phyloP scores from a whole-genome alignment of 1,140 invertebrate genomes.

The Harlomillsia oculata region DNA sequence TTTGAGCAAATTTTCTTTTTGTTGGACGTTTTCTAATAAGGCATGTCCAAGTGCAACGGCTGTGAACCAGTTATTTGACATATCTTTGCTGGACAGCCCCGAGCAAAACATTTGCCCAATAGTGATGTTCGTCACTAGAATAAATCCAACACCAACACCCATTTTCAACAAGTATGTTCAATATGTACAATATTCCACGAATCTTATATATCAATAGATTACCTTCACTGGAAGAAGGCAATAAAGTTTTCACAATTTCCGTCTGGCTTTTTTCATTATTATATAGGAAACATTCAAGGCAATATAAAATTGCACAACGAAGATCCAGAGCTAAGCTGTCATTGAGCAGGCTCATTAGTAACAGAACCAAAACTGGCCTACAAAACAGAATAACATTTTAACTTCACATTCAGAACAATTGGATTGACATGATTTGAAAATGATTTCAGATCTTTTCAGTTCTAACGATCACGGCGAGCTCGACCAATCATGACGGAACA shows the following conservation, averaged over 20 bases:
- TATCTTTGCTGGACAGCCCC: conserved; percentile 80
- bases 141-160: background rate
- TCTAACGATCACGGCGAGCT: conserved; percentile 19
- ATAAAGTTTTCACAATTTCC: conserved; percentile 77
- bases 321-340: conserved; percentile 90
- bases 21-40: conserved; percentile 74
- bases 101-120: conserved; percentile 86
- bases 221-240: conserved; percentile 73
- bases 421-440: background rate
- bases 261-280: conserved; percentile 84
- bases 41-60: conserved; percentile 81
- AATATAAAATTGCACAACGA: conserved; percentile 90
- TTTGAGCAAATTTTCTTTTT: conserved; percentile 86
- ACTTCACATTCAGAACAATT: conserved; percentile 2
- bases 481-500: background rate
- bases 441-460: conserved; percentile 21
- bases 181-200: background rate
- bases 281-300: conserved; percentile 91
- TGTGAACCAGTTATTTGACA: conserved; percentile 95
- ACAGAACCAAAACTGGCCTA: conserved; percentile 80
- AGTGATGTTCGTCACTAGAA: conserved; percentile 42
- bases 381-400: conserved; percentile 33
- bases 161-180: background rate
- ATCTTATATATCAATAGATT: conserved; percentile 6
- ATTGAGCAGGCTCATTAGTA: conserved; percentile 98